Evolutionary conservation across 2,797 vertebrate genomes (phyloP).

Genomic region (Dermochelys coriacea): DNA sequence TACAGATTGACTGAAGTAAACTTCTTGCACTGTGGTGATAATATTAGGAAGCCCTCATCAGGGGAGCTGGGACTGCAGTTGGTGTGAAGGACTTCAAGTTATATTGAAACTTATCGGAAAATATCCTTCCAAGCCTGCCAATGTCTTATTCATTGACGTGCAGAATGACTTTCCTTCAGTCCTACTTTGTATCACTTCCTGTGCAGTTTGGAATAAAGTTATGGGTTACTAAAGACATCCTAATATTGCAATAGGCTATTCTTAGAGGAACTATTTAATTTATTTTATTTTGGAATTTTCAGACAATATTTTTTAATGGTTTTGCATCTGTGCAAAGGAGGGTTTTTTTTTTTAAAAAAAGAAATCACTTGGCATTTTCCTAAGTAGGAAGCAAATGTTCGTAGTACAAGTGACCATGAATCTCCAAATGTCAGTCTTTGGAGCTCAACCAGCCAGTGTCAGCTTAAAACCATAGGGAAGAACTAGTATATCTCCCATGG

Average conservation of each 20-base stretch:
- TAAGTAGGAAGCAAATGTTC: neutral
- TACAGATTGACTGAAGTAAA: neutral
- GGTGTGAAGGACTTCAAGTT: neutral
- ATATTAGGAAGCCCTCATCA: neutral
- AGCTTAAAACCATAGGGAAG: neutral
- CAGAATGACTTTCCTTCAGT: neutral
- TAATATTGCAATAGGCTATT: neutral
- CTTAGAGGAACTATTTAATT: neutral
- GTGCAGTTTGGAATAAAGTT: neutral
- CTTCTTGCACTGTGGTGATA: neutral
- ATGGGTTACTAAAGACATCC: neutral
- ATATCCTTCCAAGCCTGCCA: neutral
- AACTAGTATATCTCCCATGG: neutral
- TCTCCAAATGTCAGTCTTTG: conserved; percentile 29
- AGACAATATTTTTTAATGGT: neutral
- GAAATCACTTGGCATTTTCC: neutral
- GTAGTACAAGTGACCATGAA: conserved; percentile 4
- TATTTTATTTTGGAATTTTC: neutral
- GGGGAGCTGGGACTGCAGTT: neutral
- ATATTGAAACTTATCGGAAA: neutral
- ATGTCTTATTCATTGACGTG: neutral
- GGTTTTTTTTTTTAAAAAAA: neutral
- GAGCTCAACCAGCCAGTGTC: neutral
- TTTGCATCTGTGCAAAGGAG: neutral
- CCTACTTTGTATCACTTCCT: neutral